These are phyloP conservation scores for Chrysaora quinquecirrha DNA, from an alignment of 30 jellyfish, hydroid and myxozoan species.

Conservation along the genomic window DNA sequence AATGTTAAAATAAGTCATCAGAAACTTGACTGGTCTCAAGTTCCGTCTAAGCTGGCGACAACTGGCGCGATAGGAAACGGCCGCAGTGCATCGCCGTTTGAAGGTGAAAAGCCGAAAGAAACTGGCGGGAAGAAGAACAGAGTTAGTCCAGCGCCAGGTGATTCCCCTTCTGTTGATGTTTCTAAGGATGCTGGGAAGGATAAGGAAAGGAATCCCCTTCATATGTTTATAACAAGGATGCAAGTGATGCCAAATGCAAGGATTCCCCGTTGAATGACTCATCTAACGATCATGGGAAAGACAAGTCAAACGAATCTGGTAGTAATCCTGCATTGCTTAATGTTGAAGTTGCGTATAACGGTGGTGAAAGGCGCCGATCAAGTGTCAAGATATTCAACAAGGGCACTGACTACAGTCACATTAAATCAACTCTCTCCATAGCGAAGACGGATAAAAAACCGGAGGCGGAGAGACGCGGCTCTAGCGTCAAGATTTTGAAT, in stretches of 20 bases:
- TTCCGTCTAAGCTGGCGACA: constrained; percentile 63
- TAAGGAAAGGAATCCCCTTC: neutral
- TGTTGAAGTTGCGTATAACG: neutral
- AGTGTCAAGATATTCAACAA: constrained; percentile 49
- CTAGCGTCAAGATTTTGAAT: constrained; percentile 27
- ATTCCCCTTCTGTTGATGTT: neutral
- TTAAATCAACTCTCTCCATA: neutral
- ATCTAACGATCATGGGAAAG: neutral
- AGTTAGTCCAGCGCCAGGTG: constrained; percentile 41
- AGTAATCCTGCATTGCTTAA: constrained; percentile 1
- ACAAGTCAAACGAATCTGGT: neutral
- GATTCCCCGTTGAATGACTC: too few relatives aligned
- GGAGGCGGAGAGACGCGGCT: neutral
- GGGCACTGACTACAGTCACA: neutral
- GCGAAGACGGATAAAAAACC: neutral
- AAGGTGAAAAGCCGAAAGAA: neutral
- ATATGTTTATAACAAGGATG: neutral
- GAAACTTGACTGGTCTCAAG: constrained; percentile 88
- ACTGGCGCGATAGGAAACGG: constrained; percentile 48
- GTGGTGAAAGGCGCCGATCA: constrained; percentile 16
- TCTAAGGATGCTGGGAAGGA: constrained; percentile 10
- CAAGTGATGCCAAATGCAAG: neutral
- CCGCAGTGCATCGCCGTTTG: neutral
- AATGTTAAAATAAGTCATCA: constrained; percentile 43
- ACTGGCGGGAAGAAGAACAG: constrained; percentile 12